Base-by-base conservation (phyloP, 2,113 vertebrate species). In the Anarhynchus alexandrinus region DNA sequence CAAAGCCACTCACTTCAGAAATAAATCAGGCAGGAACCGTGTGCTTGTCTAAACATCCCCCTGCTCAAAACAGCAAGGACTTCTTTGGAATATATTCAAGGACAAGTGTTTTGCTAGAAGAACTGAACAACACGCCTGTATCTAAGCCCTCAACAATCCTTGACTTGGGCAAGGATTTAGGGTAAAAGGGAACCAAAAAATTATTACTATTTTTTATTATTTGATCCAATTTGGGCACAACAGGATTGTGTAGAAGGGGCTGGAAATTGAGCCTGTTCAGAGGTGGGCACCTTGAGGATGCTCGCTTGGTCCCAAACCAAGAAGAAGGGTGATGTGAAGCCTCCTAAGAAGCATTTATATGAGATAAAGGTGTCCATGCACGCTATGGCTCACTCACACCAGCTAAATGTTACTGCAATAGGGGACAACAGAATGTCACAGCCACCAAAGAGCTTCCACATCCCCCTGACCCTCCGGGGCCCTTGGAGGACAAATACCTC, bases 51-150 rank as follows among this genome's bases (percentile, higher is more conserved):
- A 17, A 52, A 64, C 15, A 25, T 8, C 7, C 10, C n/a, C 59
- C 42, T 71, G 58, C 43, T 54, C 67, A 36, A 47, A 52, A 12
- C 27, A 57, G 51, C 45, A 32, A 5, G 3, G 51, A 18, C 7
- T 27, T 69, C 38, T 14, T 12, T 4, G 12, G 42, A 66, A 43
- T 43, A 22, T 7, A 43, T 42, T 52, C 51, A 52, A 81, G 81
- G 30, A 34, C 30, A 32, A 55, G 22, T 2, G 5, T 42, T 78
- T 36, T 47, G 29, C 45, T 34, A 19, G 49, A 76, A 22, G 54
- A 67, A 42, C 0, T 27, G 21, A 72, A 47, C 9, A 30, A 26
- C 27, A 11, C 1, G 3, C 58, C 73, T 55, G 0, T 16, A 13
- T 11, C 38, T 58, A 34, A 94, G 52, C n/a, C 15, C 34, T 40